phyloP scores from a whole-genome alignment of 1,140 invertebrate genomes.

The Nasonia longicornis region DNA sequence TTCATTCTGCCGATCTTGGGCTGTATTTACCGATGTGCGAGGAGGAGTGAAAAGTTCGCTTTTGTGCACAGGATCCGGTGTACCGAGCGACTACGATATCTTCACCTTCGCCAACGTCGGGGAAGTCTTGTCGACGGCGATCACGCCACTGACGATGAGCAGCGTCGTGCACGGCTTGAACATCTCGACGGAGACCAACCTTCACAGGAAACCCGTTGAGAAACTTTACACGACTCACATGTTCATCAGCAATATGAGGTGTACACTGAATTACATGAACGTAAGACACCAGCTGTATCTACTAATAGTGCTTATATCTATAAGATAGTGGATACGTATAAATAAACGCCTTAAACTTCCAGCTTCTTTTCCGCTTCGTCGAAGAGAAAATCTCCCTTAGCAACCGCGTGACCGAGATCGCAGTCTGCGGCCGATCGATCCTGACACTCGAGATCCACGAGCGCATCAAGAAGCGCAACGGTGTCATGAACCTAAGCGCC shows the following conservation, averaged over 20 bases:
- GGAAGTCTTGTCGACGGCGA: conserved; percentile 74
- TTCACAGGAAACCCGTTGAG: not conserved
- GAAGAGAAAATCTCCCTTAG: conserved; percentile 63
- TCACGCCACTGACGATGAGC: conserved; percentile 66
- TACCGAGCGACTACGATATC: conserved; percentile 68
- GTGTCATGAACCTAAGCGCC: conserved; percentile 38
- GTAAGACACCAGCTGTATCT: conserved; percentile 58
- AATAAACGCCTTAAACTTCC: not conserved
- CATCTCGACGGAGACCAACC: conserved; percentile 42
- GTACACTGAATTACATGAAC: conserved; percentile 66
- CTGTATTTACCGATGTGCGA: not conserved
- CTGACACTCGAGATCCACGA: conserved; percentile 69
- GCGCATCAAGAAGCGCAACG: conserved; percentile 65
- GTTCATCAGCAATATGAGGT: conserved; percentile 42
- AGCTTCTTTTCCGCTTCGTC: conserved; percentile 65
- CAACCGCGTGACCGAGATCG: conserved; percentile 71
- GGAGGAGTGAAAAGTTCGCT: not conserved
- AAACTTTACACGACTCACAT: conserved; percentile 21
- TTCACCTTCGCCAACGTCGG: conserved; percentile 73
- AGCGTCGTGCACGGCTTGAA: conserved; percentile 61
- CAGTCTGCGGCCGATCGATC: conserved; percentile 73
- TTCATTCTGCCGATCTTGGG: conserved; percentile 59
- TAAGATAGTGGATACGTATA: not conserved
- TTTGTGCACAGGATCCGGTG: conserved; percentile 54
- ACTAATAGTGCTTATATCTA: too few relatives aligned